phyloP scores from a whole-genome alignment of 2,888 invertebrate species.

The Dicyrtomina minuta region DNA sequence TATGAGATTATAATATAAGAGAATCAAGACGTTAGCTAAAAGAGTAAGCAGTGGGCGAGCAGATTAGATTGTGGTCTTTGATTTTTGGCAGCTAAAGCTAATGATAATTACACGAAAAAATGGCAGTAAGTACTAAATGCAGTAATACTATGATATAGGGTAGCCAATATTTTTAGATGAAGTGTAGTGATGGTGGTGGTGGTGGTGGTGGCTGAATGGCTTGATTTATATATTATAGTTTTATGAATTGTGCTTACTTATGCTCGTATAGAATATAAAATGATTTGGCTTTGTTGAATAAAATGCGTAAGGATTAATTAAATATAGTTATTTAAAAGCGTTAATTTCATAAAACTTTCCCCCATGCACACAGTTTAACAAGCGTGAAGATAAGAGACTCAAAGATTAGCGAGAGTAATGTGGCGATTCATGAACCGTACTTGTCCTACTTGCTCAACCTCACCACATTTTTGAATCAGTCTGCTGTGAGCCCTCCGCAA shows the following conservation, averaged over 20 bases:
- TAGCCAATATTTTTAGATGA: not conserved
- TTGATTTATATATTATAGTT: too few species aligned
- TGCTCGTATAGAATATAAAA: not conserved
- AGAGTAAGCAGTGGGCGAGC: too few species aligned
- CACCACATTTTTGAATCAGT: constrained; percentile 31
- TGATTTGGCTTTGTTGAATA: not conserved
- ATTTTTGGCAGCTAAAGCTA: too few species aligned
- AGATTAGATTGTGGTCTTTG: too few species aligned
- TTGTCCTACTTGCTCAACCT: constrained; percentile 37
- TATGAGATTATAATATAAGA: too few species aligned
- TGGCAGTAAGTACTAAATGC: too few species aligned
- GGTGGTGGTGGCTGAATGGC: too few species aligned
- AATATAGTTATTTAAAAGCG: constrained; percentile 15
- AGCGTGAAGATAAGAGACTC: constrained; percentile 36
- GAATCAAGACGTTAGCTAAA: too few species aligned
- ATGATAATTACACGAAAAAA: too few species aligned
- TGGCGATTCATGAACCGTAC: constrained; percentile 33
- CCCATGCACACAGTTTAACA: constrained; percentile 24
- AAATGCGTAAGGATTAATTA: constrained; percentile 16
- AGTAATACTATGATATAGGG: too few species aligned
- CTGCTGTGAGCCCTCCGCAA: constrained; percentile 28
- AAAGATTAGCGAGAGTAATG: constrained; percentile 35
- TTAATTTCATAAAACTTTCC: constrained; percentile 27
- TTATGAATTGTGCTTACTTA: not conserved
- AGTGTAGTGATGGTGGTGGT: too few species aligned